Evolutionary conservation across 2,888 invertebrate genomes (phyloP), one percentile per base, ranked within the genome.

Genomic region (Petrophora chlorosata): DNA sequence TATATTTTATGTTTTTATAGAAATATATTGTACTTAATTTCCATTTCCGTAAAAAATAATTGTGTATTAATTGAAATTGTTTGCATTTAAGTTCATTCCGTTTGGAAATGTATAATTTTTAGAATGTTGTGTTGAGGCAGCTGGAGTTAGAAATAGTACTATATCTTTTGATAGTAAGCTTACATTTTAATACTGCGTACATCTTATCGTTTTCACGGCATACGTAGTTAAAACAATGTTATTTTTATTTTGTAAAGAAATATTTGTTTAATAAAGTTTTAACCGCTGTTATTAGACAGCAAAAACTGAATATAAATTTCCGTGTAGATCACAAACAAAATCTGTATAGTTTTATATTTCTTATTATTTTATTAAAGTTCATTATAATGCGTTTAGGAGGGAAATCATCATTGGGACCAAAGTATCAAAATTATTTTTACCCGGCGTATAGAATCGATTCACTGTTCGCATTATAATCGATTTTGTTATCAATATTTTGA

Each of bases 341-440:
- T 23, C 8, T 23, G 3, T 30, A 16, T 15, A 16, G 7, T 30
- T 15, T 30, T 9, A n/a, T 15, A 16, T 15, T 10, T 12, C 9
- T 17, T 25, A 35, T 17, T 5, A 7, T 26, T 16, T 9, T 4
- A 16, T 14, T 14, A 29, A 16, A 28, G 38, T 46, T 9, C 40
- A 34, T 40, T 53, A 46, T 53, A 51, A 55, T 56, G 58, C 41
- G 57, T 60, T 57, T 42, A 32, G 17, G 34, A 50, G 41, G 48
- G 34, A 54, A 59, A 51, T 47, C 42, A 61, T 51, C 57, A 64
- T 76, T 71, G 79, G 79, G 79, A 79, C 79, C 79, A 79, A 78
- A 65, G 46, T 60, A 67, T 59, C 63, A 58, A 71, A 66, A 53
- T 42, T 39, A 30, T 43, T 42, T 53, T 40, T 19, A 41, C 15